Evolutionary conservation across 2,888 invertebrate species (phyloP).

Genomic region (Caenorhabditis parvicauda): DNA sequence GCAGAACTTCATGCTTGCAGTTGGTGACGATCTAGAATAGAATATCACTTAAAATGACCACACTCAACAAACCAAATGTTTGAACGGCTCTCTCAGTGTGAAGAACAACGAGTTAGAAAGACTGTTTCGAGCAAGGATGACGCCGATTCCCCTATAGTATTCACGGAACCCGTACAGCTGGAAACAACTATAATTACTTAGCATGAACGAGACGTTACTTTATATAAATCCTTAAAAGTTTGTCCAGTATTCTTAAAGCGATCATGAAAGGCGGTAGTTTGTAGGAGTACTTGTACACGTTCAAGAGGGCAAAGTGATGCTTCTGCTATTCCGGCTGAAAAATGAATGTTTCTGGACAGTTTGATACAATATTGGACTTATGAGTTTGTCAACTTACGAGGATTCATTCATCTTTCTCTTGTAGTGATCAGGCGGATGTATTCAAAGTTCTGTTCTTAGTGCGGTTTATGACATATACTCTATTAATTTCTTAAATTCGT

Average conservation of each 20-base stretch:
- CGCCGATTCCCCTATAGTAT: conserved; percentile 76
- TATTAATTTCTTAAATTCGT: too few species aligned
- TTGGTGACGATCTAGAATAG: too few species aligned
- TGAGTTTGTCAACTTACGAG: too few species aligned
- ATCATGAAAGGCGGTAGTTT: conserved; percentile 75
- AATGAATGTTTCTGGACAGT: too few species aligned
- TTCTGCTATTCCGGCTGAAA: conserved; percentile 70
- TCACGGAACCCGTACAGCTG: conserved; percentile 48
- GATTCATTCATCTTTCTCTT: too few species aligned
- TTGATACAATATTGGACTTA: too few species aligned
- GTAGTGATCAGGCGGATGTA: too few species aligned
- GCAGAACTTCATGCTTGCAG: too few species aligned
- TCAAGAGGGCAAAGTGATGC: conserved; percentile 90
- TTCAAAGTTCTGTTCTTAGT: too few species aligned
- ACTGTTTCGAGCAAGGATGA: conserved; percentile 86
- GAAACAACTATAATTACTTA: neutral
- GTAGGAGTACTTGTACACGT: conserved; percentile 86
- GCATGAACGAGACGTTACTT: too few species aligned
- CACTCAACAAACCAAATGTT: conserved; percentile 21
- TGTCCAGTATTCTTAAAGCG: conserved; percentile 67
- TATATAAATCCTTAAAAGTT: conserved; percentile 68
- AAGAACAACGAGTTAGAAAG: conserved; percentile 91
- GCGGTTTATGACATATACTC: too few species aligned
- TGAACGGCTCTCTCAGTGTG: conserved; percentile 81
- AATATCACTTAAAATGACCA: too few species aligned